Percentiles rank a stretch among this genome's conserved stretches.
Evolutionary conservation across 53 echinoderm and acorn worm genomes (phyloP).

Genomic region (Echinarachnius parma): DNA sequence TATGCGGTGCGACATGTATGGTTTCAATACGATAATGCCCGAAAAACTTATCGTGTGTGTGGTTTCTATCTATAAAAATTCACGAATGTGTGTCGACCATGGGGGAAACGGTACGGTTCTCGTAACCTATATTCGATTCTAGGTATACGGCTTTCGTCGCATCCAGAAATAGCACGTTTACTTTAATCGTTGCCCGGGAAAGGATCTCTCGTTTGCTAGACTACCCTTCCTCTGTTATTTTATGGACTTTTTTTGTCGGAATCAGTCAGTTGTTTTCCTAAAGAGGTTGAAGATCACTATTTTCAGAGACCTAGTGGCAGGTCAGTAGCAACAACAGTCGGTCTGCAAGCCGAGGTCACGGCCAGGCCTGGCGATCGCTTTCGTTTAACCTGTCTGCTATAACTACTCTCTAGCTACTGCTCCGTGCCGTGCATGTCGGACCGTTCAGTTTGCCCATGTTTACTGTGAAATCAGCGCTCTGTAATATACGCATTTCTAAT

Average conservation of each 20-base stretch:
- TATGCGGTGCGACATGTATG: no score
- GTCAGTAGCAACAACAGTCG: conserved; percentile 42
- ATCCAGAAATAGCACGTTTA: conserved; percentile 9
- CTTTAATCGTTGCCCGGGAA: background rate
- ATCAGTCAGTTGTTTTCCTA: conserved; percentile 7
- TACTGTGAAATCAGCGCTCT: no score
- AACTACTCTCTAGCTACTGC: no score
- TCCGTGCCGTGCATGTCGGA: conserved; percentile 18
- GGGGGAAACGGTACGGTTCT: conserved; percentile 27
- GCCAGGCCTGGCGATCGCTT: conserved; percentile 38
- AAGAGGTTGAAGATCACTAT: conserved; percentile 22
- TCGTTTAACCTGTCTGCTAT: no score
- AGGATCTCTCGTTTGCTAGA: conserved; percentile 8
- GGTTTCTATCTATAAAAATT: conserved; percentile 29
- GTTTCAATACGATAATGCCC: conserved; percentile 23
- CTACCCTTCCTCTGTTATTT: background rate
- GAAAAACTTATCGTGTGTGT: conserved; percentile 32
- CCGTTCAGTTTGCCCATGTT: background rate
- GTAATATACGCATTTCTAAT: no score
- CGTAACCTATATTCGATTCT: background rate
- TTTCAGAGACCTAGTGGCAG: conserved; percentile 34
- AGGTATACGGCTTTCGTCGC: conserved; percentile 1
- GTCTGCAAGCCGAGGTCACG: conserved; percentile 48
- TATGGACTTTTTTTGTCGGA: conserved; percentile 7
- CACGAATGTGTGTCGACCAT: conserved; percentile 35